Evolutionary conservation across 2,113 vertebrate genomes (phyloP).

Genomic region (Alligator sinensis): DNA sequence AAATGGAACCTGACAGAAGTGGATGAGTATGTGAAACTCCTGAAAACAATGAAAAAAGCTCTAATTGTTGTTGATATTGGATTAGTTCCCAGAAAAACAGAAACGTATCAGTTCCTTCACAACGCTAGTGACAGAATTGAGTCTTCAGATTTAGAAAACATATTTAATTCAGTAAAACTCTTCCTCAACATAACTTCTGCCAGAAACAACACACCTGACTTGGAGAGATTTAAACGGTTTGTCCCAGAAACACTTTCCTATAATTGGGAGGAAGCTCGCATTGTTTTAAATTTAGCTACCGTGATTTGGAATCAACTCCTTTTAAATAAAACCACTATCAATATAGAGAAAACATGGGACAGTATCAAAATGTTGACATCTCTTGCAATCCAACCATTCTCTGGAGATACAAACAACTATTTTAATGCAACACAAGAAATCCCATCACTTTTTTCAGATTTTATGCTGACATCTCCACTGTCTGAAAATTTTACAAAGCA

Average conservation of each 20-base stretch:
- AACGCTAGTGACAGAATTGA: conserved; percentile 13
- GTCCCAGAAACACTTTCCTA: conserved; percentile 12
- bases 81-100: not conserved
- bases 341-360: conserved; percentile 47
- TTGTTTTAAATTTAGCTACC: conserved; percentile 41
- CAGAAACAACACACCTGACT: not conserved
- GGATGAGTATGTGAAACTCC: conserved; percentile 39
- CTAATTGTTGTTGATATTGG: conserved; percentile 50
- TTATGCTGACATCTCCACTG: conserved; percentile 2
- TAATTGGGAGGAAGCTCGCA: not conserved
- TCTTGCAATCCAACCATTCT: not conserved
- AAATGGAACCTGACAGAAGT: conserved; percentile 65
- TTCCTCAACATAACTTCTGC: conserved; percentile 7
- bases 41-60: conserved; percentile 49
- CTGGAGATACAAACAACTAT: conserved; percentile 44
- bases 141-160: not conserved
- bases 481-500: conserved; percentile 36
- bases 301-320: conserved; percentile 43
- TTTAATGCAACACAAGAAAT: conserved; percentile 24
- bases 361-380: conserved; percentile 50
- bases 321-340: conserved; percentile 53
- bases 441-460: conserved; percentile 53
- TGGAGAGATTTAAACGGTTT: conserved; percentile 30
- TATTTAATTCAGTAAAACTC: not conserved
- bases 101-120: conserved; percentile 2